Evolutionary conservation across 1,140 invertebrate genomes (phyloP), one percentile per base, ranked within the genome.

Genomic region (Odontomachus brunneus): DNA sequence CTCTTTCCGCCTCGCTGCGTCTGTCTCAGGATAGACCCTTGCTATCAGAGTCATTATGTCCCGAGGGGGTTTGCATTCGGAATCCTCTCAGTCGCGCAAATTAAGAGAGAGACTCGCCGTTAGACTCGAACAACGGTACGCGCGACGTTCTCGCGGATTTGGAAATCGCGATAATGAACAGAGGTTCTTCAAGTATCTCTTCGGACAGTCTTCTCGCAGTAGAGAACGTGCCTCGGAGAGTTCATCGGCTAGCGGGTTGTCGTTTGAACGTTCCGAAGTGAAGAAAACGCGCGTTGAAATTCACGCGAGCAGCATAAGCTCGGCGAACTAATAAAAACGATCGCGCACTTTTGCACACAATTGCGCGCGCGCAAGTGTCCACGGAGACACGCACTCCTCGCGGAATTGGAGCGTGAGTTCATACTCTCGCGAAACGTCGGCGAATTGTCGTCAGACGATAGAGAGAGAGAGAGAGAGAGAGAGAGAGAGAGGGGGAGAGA

Each of bases 361-460:
- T 86, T 62, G 7, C 22, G 15, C 3, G 48, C 14, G 26, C 29
- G 9, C 49, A 44, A 3, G 33, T 12, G 57, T 55, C 82, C 65
- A 76, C 17, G 33, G 22, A 59, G n/a, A 66, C 49, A 71, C 15
- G 53, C 24, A 62, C 9, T 76, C 24, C 14, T 15, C 26, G 26
- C 38, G 17, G 14, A 9, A 53, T 66, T 33, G 5, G 5, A 33
- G 48, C 33, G 14, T 33, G 62, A 73, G 51, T 29, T 48, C 60
- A n/a, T 72, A 59, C 49, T 74, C 49, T 60, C 57, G 78, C 72
- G 48, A 76, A 73, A 72, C 49, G 57, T 7, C 51, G 15, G 24
- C 24, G 74, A 66, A 85, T 88, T 84, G 81, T 90, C 84, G 81
- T 90, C 83, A 73, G 63, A 22, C 33, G 26, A 44, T 33, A 63